Evolutionary conservation across 2,888 invertebrate genomes (phyloP), one percentile per base, ranked within the genome.

Genomic region (Drosophila pegasa): DNA sequence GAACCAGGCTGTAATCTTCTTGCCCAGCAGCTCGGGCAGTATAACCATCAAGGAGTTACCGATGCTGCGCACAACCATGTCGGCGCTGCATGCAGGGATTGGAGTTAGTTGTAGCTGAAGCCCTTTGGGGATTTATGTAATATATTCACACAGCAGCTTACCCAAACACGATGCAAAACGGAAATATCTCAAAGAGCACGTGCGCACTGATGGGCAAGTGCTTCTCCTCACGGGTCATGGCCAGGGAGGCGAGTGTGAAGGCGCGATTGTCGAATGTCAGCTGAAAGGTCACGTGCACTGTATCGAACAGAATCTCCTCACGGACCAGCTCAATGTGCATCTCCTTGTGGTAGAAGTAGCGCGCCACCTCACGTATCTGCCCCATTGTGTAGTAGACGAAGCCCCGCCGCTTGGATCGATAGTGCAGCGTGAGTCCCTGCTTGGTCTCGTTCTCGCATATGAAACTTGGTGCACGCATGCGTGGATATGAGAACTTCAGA

Each of bases 341-440:
- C 87, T 98, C 97, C 89, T 98, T 98, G 93, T 98, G 96, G 93
- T 99, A 99, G 92, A 98, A 98, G 90, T 97, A 96, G 20, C 96
- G 94, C 1, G 97, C 98, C 70, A 98, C 98, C 94, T 96, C 97
- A 90, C 96, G 94, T 75, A 98, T 98, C 92, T 98, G 98, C 3
- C 98, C 99, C 96, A 98, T 98, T 7, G 98, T 98, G 90, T 99
- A 99, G 92, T 97, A 97, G 6, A 98, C 96, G 91, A 98, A 99
- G 0, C 99, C 99, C 71, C 97, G 94, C 72, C 99, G 93, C 91
- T 98, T 98, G 80, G 98, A 98, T 57, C 98, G 94, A 92, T 98
- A 98, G 93, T 99, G 99, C 63, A 99, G 93, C 0, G 98, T 98
- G 70, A 99, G 93, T 0, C 99, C 99, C 89, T 97, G 96, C 60